Base-by-base conservation (phyloP, 2,888 invertebrate genomes). In the Notocelia uddmanniana region DNA sequence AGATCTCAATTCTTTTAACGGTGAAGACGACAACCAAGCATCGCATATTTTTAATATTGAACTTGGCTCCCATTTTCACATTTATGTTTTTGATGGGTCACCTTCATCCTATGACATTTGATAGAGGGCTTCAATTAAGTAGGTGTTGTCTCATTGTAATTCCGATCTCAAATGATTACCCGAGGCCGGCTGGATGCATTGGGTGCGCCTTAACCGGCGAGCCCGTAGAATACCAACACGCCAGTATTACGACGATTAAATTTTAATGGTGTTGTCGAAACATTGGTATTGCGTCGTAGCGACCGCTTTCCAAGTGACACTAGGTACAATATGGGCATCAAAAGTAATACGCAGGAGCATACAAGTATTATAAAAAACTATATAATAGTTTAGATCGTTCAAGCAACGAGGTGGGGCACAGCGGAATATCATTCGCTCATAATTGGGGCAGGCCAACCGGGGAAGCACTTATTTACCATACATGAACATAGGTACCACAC, bases 161-260 rank as follows among this genome's bases (percentile, higher is more conserved):
- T 60, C 68, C 23, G 50, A 72, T 72, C 71, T 72, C 54, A 60
- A 60, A 19, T 21, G 48, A 55, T 72, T 50, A 72, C 48, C 72
- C 62, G 66, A 71, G 54, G 59, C 59, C 71, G 54, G 66, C 54
- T 64, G 64, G 64, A 13, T 59, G 52, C 41, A 54, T 54, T 45
- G 55, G 37, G 34, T 31, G 57, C 63, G 63, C 55, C 70, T 58
- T 54, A 59, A 48, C 48, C 26, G 60, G 55, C 31, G 85, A 83
- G 86, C 86, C 77, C 84, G 75, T 77, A 79, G 81, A 63, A 88
- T 88, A 79, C 87, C 89, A 73, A 80, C 86, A 85, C 88, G 87
- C 77, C 75, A 79, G 15, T 57, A 52, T 60, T 79, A 83, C 86
- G 85, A 83, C 83, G 82, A 82, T 81, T 81, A 84, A 85, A 87